Evolutionary conservation across 2,888 invertebrate genomes (phyloP).

Genomic region (Pediacus dermestoides): DNA sequence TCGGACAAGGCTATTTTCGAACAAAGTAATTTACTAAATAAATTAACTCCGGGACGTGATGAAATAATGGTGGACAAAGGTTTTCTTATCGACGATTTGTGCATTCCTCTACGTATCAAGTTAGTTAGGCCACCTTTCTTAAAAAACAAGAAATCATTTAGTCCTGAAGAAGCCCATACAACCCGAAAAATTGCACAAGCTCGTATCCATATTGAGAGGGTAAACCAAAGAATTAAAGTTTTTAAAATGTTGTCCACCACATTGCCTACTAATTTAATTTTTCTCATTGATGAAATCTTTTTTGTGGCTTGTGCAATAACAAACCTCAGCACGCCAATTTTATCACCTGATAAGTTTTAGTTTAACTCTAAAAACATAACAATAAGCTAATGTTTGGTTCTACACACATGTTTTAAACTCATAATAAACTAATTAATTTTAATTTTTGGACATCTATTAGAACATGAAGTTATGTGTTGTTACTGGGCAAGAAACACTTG

Average conservation of each 20-base stretch:
- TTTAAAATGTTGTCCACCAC: constrained; percentile 12
- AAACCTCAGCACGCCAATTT: neutral
- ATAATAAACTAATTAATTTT: no score
- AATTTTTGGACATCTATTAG: no score
- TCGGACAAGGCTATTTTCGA: constrained; percentile 29
- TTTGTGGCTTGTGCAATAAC: constrained; percentile 5
- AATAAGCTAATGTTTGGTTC: no score
- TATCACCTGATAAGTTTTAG: neutral
- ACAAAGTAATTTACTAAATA: constrained; percentile 13
- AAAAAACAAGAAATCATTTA: constrained; percentile 20
- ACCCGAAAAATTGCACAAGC: constrained; percentile 19
- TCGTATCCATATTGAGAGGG: constrained; percentile 23
- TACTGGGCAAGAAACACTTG: no score
- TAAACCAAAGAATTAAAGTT: constrained; percentile 12
- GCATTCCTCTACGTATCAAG: constrained; percentile 11
- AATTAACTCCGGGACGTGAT: constrained; percentile 15
- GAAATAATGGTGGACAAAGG: constrained; percentile 25
- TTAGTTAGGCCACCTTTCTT: constrained; percentile 21
- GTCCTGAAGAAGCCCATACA: constrained; percentile 14
- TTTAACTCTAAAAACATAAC: no score
- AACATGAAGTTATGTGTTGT: no score
- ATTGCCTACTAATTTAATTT: constrained; percentile 3
- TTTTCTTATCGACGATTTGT: constrained; percentile 18
- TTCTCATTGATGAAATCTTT: constrained; percentile 1
- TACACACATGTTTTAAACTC: no score